Evolutionary conservation across 2,113 vertebrate genomes (phyloP), one percentile per base, ranked within the genome.

Genomic region (Corythornis madagascariensis): DNA sequence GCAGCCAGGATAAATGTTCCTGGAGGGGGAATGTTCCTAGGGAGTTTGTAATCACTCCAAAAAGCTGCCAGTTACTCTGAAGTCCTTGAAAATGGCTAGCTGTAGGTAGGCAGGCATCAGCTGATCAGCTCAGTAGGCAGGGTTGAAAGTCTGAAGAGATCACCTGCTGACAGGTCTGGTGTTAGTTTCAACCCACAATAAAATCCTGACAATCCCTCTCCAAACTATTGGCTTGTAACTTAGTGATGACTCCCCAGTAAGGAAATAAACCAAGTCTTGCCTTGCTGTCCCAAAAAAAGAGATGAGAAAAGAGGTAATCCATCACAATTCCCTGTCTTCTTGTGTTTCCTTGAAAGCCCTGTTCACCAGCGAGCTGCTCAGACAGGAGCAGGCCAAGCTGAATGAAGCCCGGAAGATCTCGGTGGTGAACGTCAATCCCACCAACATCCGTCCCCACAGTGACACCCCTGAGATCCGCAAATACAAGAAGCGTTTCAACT

Each of bases 401-500:
- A 99, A 99, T 16, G 99, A 99, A 97, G 99, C 99, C 31, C 97
- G 99, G 45, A 99, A 99, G 97, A 99, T 99, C 97, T 99, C 99
- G 0, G 98, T 99, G 97, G 99, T 99, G 95, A 99, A 99, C 19
- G 99, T 99, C 81, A 99, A 99, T 95, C 99, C 99, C 77, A 99
- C 99, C 93, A 99, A 99, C 98, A 99, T 99, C 96, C 97, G 99
- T 6, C 99, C 99, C 47, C 99, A 99, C 97, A 99, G 99, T 11
- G 99, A 99, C 97, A 99, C 99, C 10, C 99, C 99, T 0, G 99
- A 99, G 98, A 99, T 99, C 95, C 98, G 99, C 35, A 99, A 99
- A 84, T 99, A 99, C 97, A 99, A 99, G 98, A 99, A 99, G 65
- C 98, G 99, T 90, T 99, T 99, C 98, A 99, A 99, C 97, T 99